phyloP scores from a whole-genome alignment of 92 coral and sea anemone species.

The Meandrina meandrites region DNA sequence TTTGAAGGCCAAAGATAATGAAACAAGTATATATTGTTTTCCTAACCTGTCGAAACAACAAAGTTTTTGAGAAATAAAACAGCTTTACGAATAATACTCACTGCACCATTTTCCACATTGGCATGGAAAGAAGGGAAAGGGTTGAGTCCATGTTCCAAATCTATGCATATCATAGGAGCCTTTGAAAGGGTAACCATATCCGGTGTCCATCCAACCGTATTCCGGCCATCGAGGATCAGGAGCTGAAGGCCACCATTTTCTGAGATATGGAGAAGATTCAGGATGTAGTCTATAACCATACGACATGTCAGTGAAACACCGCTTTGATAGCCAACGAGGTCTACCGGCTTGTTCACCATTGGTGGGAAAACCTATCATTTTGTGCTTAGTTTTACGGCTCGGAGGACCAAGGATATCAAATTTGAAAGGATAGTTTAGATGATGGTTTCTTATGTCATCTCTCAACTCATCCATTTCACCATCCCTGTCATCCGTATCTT shows the following conservation, averaged over 20 bases:
- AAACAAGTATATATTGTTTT: too few relatives aligned
- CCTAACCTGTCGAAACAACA: too few relatives aligned
- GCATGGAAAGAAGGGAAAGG: neutral
- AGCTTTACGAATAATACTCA: neutral
- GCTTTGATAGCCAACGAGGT: neutral
- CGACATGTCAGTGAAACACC: slow-evolving; percentile 2
- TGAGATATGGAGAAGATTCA: neutral
- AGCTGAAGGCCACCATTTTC: slow-evolving; percentile 1
- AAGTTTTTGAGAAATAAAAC: neutral
- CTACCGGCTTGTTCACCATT: neutral
- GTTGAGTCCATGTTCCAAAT: slow-evolving; percentile 2
- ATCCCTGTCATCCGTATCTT: neutral
- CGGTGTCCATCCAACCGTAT: slow-evolving; percentile 27
- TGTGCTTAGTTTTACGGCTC: neutral
- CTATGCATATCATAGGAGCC: neutral
- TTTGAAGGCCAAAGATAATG: too few relatives aligned
- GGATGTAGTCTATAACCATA: neutral
- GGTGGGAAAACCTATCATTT: neutral
- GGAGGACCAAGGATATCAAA: neutral
- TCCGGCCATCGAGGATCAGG: slow-evolving; percentile 18
- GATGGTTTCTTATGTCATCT: neutral
- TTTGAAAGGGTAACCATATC: neutral
- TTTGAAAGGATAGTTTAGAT: neutral
- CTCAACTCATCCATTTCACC: neutral
- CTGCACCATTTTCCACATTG: slow-evolving; percentile 17